Evolutionary conservation across 2,888 invertebrate species (phyloP).

Genomic region (Hirtodrosophila confusa): DNA sequence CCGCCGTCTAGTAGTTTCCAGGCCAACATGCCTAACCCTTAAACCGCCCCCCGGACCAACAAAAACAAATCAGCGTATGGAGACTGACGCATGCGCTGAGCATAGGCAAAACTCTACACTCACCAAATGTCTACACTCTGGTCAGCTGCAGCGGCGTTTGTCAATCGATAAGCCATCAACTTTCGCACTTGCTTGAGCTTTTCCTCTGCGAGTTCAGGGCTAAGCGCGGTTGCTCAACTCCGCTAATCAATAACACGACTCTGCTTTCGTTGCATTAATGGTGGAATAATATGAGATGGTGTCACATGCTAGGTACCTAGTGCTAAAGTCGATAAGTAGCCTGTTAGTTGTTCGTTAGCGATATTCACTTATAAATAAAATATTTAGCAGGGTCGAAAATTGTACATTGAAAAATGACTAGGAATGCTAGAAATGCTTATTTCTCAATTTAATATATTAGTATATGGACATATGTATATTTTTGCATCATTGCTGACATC

Average conservation of each 20-base stretch:
- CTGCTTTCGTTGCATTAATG: no score
- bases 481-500: no score
- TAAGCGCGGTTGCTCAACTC: constrained; percentile 72
- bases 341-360: no score
- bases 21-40: constrained; percentile 32
- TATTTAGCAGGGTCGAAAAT: no score
- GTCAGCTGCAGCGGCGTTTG: constrained; percentile 46
- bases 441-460: no score
- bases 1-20: constrained; percentile 60
- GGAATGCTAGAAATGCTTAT: no score
- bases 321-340: no score
- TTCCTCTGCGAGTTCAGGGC: constrained; percentile 62
- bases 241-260: constrained; percentile 42
- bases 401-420: no score
- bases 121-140: constrained; percentile 9
- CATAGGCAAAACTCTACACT: constrained; percentile 21
- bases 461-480: no score
- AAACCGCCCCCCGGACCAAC: constrained; percentile 8
- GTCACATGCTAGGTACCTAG: no score
- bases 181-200: constrained; percentile 46
- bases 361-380: no score
- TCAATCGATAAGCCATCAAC: constrained; percentile 54
- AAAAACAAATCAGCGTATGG: constrained; percentile 22
- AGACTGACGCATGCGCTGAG: constrained; percentile 55
- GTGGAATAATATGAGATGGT: no score